Evolutionary conservation across 2,113 vertebrate genomes (phyloP).

Genomic region (Paedocypris sp.): DNA sequence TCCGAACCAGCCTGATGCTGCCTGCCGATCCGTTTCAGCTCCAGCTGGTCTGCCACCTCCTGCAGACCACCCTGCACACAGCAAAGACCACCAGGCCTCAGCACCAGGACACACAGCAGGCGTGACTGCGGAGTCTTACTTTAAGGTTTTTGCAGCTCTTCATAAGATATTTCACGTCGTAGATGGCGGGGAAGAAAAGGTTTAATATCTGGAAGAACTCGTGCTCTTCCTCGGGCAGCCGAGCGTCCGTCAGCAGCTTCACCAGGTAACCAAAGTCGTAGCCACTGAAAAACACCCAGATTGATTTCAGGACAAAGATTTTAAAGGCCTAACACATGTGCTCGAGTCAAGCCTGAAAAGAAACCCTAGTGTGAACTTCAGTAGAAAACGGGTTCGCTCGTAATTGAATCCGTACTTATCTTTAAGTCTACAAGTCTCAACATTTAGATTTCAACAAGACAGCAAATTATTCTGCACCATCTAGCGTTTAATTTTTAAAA

Average conservation of each 20-base stretch:
- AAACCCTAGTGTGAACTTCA: too few species aligned
- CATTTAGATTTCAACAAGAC: too few species aligned
- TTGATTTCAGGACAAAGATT: not conserved
- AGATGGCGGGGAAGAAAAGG: slow-evolving; percentile 95
- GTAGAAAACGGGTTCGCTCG: too few species aligned
- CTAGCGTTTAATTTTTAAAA: too few species aligned
- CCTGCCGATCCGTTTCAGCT: slow-evolving; percentile 89
- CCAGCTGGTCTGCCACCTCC: slow-evolving; percentile 94
- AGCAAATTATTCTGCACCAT: too few species aligned
- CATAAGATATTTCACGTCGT: slow-evolving; percentile 97
- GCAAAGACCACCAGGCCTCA: not conserved
- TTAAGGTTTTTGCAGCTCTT: slow-evolving; percentile 99
- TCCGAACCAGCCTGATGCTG: slow-evolving; percentile 96
- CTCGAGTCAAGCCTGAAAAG: too few species aligned
- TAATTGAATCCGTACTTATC: too few species aligned
- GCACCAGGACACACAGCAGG: not conserved
- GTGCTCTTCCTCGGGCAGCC: slow-evolving; percentile 91
- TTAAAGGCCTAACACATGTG: not conserved
- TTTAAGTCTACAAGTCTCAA: too few species aligned
- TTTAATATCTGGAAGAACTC: slow-evolving; percentile 97
- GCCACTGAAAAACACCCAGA: too few species aligned
- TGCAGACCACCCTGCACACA: slow-evolving; percentile 80
- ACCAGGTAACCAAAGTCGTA: slow-evolving; percentile 98
- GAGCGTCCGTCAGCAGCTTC: slow-evolving; percentile 87
- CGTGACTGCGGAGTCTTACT: slow-evolving; percentile 58